These are phyloP conservation scores for Oscarella lobularis DNA, from an alignment of 37 sponge, comb jelly and placozoan genomes.

Conservation along the genomic window DNA sequence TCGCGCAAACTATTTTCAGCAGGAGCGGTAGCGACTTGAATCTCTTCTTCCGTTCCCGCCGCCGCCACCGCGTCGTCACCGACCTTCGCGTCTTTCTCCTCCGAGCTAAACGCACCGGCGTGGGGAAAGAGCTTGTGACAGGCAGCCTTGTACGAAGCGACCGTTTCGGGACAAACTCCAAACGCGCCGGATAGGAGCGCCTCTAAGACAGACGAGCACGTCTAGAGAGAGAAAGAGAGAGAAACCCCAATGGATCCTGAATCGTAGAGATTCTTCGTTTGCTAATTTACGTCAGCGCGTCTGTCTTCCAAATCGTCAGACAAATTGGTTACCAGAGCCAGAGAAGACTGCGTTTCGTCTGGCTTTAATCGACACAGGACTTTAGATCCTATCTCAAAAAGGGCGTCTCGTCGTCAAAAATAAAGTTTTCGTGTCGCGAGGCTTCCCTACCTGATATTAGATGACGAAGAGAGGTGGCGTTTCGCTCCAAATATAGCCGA, in stretches of 20 bases:
- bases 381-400: slow-evolving; percentile 24
- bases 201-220: slow-evolving; percentile 32
- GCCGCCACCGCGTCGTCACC: not conserved
- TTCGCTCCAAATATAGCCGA: slow-evolving; percentile 29
- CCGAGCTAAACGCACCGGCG: slow-evolving; percentile 53
- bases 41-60: not conserved
- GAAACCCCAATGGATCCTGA: not conserved
- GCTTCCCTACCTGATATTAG: slow-evolving; percentile 34
- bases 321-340: slow-evolving; percentile 27
- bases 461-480: slow-evolving; percentile 51
- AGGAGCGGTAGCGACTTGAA: not conserved
- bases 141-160: slow-evolving; percentile 14
- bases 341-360: slow-evolving; percentile 15
- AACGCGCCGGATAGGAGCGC: slow-evolving; percentile 37
- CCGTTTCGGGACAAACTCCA: slow-evolving; percentile 32
- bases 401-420: not conserved
- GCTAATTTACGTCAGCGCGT: slow-evolving; percentile 17
- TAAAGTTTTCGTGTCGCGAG: not conserved
- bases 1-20: not conserved
- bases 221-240: slow-evolving; percentile 14
- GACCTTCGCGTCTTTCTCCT: not conserved
- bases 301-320: slow-evolving; percentile 21
- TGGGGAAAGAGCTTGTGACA: slow-evolving; percentile 62
- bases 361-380: slow-evolving; percentile 42
- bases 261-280: not conserved